Conservation (phyloP, 2,888 invertebrate genomes). For the Eupithecia abbreviata region DNA sequence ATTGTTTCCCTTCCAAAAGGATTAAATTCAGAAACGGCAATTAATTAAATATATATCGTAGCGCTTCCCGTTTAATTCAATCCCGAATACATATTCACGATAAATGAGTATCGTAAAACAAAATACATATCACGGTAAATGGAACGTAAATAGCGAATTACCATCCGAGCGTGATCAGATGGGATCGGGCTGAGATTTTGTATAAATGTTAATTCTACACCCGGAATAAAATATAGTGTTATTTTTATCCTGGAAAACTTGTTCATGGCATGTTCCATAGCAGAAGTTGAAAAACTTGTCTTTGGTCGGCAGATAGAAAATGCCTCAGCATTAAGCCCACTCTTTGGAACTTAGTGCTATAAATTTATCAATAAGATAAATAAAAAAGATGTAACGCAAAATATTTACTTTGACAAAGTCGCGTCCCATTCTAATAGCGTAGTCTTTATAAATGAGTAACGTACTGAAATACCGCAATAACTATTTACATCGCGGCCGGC, state of each 20-base stretch:
- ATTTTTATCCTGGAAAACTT: too few relatives aligned
- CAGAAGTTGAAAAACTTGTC: neutral
- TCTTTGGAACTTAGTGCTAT: too few relatives aligned
- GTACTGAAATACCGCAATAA: conserved; percentile 33
- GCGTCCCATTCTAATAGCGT: neutral
- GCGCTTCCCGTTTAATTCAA: conserved; percentile 38
- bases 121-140: neutral
- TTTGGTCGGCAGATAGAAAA: too few relatives aligned
- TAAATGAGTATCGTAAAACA: conserved; percentile 27
- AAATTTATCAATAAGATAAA: too few relatives aligned
- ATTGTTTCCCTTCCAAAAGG: conserved; percentile 25
- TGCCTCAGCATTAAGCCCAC: too few relatives aligned
- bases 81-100: conserved; percentile 17
- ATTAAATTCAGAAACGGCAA: conserved; percentile 36
- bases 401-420: neutral
- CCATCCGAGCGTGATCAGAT: neutral
- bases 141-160: neutral
- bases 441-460: neutral
- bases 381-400: neutral
- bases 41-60: conserved; percentile 39
- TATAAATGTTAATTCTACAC: too few relatives aligned
- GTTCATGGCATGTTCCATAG: neutral
- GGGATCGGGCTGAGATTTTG: too few relatives aligned
- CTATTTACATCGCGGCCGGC: conserved; percentile 21
- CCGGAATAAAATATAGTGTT: too few relatives aligned